Percentiles rank a stretch among this genome's conserved stretches.
Evolutionary conservation across 2,797 vertebrate species (phyloP).

Genomic region (Acanthurus leucopareius): DNA sequence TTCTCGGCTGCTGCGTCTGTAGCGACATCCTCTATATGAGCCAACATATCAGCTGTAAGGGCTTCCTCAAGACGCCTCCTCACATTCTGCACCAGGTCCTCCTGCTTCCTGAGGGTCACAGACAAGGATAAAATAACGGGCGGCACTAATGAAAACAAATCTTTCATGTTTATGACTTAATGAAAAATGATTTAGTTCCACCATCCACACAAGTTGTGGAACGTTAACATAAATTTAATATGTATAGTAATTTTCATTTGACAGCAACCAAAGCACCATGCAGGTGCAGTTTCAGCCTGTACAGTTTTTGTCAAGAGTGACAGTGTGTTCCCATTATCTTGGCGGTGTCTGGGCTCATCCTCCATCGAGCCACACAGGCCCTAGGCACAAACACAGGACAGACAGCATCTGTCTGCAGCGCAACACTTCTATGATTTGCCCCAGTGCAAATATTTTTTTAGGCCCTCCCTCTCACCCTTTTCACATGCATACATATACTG

Average conservation of each 20-base stretch:
- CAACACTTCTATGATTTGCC: too few species aligned
- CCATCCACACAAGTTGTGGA: not conserved
- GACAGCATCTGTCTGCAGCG: too few species aligned
- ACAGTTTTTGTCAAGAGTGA: not conserved
- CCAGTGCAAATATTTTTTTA: too few species aligned
- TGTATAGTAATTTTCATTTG: not conserved
- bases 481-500: too few species aligned
- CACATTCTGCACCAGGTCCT: constrained; percentile 95
- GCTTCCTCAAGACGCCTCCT: constrained; percentile 95
- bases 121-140: not conserved
- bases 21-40: constrained; percentile 91
- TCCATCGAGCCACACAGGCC: not conserved
- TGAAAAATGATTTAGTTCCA: not conserved
- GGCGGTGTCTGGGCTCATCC: not conserved
- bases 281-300: not conserved
- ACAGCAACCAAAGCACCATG: not conserved
- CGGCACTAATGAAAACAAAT: not conserved
- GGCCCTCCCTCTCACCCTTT: too few species aligned
- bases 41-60: constrained; percentile 95
- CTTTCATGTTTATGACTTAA: not conserved
- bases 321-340: too few species aligned
- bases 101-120: constrained; percentile 90
- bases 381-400: too few species aligned
- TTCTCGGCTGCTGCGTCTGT: constrained; percentile 81
- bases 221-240: not conserved